These are phyloP conservation scores for Bombyx mandarina DNA, from an alignment of 1,140 invertebrate genomes.

Conservation along the genomic window DNA sequence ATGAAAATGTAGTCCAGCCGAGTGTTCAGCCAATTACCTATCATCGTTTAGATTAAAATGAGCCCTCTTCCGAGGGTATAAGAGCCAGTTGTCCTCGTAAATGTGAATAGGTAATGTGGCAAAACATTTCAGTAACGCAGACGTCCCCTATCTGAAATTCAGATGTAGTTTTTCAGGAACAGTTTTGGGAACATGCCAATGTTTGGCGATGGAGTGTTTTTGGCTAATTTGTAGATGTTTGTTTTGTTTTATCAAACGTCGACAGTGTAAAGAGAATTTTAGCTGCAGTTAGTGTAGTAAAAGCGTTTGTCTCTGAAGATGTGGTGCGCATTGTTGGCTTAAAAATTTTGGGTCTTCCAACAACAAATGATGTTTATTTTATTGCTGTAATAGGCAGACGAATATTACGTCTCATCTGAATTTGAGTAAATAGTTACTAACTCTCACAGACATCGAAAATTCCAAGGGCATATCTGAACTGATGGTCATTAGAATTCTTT, in stretches of 20 bases:
- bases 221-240: conserved; percentile 18
- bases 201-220: conserved; percentile 19
- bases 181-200: conserved; percentile 22
- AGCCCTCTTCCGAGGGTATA: neutral
- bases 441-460: no score
- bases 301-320: no score
- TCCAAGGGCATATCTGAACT: no score
- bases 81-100: neutral
- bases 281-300: no score
- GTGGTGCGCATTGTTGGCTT: no score
- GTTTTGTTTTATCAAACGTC: neutral
- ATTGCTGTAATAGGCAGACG: no score
- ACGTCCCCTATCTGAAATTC: conserved; percentile 26
- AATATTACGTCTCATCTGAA: no score
- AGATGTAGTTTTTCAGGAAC: conserved; percentile 23
- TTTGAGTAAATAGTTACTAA: no score
- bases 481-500: no score
- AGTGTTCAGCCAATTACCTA: conserved; percentile 21
- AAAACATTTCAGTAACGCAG: conserved; percentile 16
- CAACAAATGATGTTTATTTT: no score
- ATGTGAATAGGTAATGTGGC: neutral
- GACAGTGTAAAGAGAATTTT: no score
- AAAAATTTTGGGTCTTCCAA: no score
- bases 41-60: neutral
- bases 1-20: conserved; percentile 21